Conservation (phyloP, 2,888 invertebrate species). For the Athalia cordata region DNA sequence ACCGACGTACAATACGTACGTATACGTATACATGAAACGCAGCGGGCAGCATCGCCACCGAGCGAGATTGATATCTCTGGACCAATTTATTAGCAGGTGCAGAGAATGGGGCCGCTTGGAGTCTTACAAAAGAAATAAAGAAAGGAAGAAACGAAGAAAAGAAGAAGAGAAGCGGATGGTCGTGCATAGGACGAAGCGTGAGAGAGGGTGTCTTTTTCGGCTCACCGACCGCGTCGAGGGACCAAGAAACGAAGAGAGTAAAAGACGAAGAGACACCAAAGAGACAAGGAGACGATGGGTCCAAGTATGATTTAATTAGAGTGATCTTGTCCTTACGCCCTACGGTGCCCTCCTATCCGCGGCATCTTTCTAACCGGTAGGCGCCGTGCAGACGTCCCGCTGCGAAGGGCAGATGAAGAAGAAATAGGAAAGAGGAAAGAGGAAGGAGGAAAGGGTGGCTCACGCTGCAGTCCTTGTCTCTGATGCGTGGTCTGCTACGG, state of each 20-base stretch:
- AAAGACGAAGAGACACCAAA: background rate
- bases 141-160: too few species aligned
- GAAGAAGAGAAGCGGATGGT: too few species aligned
- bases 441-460: background rate
- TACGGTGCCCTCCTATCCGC: constrained; percentile 35
- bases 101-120: constrained; percentile 7
- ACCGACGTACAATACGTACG: too few species aligned
- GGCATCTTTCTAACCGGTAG: constrained; percentile 27
- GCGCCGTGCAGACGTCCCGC: constrained; percentile 3
- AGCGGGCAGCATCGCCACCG: background rate
- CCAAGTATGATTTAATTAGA: constrained; percentile 60
- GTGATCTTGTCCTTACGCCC: constrained; percentile 50
- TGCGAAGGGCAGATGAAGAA: background rate
- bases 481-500: background rate
- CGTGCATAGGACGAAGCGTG: background rate
- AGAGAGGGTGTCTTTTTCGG: background rate
- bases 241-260: background rate
- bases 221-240: background rate
- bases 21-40: too few species aligned
- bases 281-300: constrained; percentile 48
- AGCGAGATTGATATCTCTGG: constrained; percentile 40
- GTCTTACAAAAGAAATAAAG: too few species aligned
- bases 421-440: too few species aligned
- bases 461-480: background rate
- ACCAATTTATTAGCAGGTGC: constrained; percentile 44